Conservation (phyloP, 2,797 vertebrate genomes). For the Fringilla coelebs region DNA sequence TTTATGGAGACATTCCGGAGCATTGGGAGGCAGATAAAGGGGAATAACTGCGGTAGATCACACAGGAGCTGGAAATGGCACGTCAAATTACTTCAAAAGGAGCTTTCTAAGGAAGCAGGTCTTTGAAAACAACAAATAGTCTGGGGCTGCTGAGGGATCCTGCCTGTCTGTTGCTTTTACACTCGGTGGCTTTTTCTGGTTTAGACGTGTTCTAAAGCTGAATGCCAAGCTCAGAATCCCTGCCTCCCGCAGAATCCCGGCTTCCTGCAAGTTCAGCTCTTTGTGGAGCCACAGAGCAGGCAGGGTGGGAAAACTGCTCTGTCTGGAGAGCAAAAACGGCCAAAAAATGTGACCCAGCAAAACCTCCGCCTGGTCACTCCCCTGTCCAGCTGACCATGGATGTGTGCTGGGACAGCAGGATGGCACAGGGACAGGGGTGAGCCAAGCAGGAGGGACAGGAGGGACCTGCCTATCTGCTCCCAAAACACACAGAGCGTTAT, state of each 20-base stretch:
- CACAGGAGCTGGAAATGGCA: conserved; percentile 46
- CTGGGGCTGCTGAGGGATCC: conserved; percentile 33
- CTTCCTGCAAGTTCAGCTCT: not conserved
- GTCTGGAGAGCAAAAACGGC: not conserved
- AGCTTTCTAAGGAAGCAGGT: conserved; percentile 53
- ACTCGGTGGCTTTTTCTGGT: not conserved
- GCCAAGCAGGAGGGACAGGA: not conserved
- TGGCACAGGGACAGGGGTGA: not conserved
- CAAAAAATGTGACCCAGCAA: not conserved
- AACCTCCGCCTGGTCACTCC: not conserved
- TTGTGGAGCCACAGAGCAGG: not conserved
- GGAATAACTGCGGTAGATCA: conserved; percentile 46
- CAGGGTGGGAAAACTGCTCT: not conserved
- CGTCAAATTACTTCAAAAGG: conserved; percentile 58
- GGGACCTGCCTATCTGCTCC: not conserved
- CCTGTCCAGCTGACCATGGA: not conserved
- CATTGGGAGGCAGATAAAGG: conserved; percentile 37
- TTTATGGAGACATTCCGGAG: conserved; percentile 27
- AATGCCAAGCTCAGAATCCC: not conserved
- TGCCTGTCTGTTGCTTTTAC: conserved; percentile 32
- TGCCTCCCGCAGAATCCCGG: not conserved
- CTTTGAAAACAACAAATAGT: conserved; percentile 63
- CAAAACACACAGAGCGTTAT: not conserved
- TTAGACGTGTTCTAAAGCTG: not conserved
- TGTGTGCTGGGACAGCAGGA: not conserved